Evolutionary conservation across 1,140 invertebrate genomes (phyloP).

Genomic region (Heliconius hermathena): DNA sequence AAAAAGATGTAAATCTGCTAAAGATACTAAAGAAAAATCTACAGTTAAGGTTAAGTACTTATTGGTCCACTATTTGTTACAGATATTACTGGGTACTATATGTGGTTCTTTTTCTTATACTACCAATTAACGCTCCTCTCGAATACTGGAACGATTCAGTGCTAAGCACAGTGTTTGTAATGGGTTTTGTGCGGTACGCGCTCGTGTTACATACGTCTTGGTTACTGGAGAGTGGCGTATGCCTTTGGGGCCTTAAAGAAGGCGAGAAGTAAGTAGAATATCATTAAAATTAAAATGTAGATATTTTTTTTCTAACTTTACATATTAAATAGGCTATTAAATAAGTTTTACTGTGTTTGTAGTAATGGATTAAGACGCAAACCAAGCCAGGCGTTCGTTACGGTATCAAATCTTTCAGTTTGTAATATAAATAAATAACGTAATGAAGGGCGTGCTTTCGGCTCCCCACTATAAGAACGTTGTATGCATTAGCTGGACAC

Average conservation of each 20-base stretch:
- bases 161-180: slow-evolving; percentile 82
- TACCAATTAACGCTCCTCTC: slow-evolving; percentile 88
- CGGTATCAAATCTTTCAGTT: no score
- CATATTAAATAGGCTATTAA: background rate
- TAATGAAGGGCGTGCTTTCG: no score
- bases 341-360: background rate
- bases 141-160: slow-evolving; percentile 89
- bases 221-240: slow-evolving; percentile 86
- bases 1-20: no score
- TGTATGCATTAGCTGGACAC: no score
- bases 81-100: slow-evolving; percentile 89
- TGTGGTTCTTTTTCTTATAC: slow-evolving; percentile 83
- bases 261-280: slow-evolving; percentile 44
- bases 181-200: slow-evolving; percentile 86
- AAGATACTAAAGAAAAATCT: no score
- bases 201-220: slow-evolving; percentile 84
- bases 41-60: background rate
- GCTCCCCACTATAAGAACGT: no score
- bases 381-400: no score
- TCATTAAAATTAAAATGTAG: background rate
- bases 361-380: background rate
- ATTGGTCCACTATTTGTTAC: slow-evolving; percentile 45
- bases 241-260: slow-evolving; percentile 87
- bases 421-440: no score
- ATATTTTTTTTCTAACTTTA: background rate